Evolutionary conservation across 2,888 invertebrate genomes (phyloP).

Genomic region (Diarsia rubi): DNA sequence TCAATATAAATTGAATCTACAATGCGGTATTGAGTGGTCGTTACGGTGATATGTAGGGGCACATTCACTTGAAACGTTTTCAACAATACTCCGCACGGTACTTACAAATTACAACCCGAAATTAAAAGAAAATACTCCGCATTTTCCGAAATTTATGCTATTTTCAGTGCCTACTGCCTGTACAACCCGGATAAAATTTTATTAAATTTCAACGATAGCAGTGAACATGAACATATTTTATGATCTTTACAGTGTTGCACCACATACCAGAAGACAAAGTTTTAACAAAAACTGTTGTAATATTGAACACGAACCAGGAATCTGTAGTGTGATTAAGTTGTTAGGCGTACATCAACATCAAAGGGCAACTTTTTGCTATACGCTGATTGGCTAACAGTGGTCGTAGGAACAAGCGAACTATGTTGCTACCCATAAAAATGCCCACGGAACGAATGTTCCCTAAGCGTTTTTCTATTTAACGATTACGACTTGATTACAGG

Average conservation of each 20-base stretch:
- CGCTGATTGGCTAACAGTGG: conserved; percentile 60
- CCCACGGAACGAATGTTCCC: conserved; percentile 52
- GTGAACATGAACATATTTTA: conserved; percentile 9
- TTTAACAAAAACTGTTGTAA: conserved; percentile 45
- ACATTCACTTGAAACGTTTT: conserved; percentile 71
- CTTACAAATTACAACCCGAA: conserved; percentile 56
- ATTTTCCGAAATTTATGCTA: neutral
- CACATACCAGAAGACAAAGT: conserved; percentile 2
- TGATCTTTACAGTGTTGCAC: conserved; percentile 18
- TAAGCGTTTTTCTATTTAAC: conserved; percentile 61
- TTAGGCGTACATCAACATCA: conserved; percentile 54
- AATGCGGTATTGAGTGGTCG: conserved; percentile 83
- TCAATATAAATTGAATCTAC: conserved; percentile 85
- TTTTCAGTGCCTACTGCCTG: neutral
- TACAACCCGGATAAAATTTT: conserved; percentile 22
- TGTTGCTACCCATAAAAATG: conserved; percentile 65
- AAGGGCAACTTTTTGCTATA: conserved; percentile 59
- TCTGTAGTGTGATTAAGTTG: conserved; percentile 55
- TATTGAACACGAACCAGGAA: conserved; percentile 54
- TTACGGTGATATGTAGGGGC: conserved; percentile 82
- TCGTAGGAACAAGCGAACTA: conserved; percentile 54
- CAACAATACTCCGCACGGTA: conserved; percentile 65
- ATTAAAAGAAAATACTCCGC: conserved; percentile 21
- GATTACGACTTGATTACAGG: conserved; percentile 64
- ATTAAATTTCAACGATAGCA: conserved; percentile 7